Evolutionary conservation across 2,888 invertebrate species (phyloP), one percentile per base, ranked within the genome.

Genomic region (Zaprionus obscuricornis): DNA sequence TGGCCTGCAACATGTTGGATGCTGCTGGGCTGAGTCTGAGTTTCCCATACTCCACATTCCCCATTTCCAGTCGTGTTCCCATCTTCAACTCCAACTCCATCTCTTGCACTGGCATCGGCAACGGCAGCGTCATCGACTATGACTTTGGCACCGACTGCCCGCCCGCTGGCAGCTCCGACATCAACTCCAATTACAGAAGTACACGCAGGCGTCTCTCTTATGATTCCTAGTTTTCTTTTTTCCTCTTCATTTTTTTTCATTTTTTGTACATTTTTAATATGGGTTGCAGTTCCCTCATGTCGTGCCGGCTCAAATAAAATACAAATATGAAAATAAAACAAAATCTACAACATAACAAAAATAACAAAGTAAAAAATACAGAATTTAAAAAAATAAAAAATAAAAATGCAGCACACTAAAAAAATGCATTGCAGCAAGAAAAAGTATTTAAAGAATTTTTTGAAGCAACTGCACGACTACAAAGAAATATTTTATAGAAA

Each of bases 1-100:
- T 87, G 64, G 85, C 68, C 77, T 85, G 88, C 88, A 88, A 87
- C 87, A 87, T 88, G 86, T 87, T 88, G 87, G 69, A 65, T 82
- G 86, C 85, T 86, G 77, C 63, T 60, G 76, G 67, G 54, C 66
- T 46, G 33, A 26, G 52, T 24, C 36, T 20, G 27, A n/a, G 17
- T 39, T 20, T 16, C 27, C 24, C 18, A 17, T 22, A 10, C 26
- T 22, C 13, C 8, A 8, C n/a, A n/a, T n/a, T n/a, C n/a, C n/a
- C n/a, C n/a, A n/a, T n/a, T n/a, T n/a, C n/a, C 31, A 16, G 8
- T 14, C 27, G 20, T 33, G 47, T 6, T 29, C 31, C 42, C 51
- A 20, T 20, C 52, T 47, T 39, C 60, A 45, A 50, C 50, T 52
- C 42, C 46, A 51, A 37, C 57, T 67, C 54, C 34, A 39, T 8